These are phyloP conservation scores for Iguana delicatissima DNA, from an alignment of 2,797 vertebrate species.

Conservation along the genomic window DNA sequence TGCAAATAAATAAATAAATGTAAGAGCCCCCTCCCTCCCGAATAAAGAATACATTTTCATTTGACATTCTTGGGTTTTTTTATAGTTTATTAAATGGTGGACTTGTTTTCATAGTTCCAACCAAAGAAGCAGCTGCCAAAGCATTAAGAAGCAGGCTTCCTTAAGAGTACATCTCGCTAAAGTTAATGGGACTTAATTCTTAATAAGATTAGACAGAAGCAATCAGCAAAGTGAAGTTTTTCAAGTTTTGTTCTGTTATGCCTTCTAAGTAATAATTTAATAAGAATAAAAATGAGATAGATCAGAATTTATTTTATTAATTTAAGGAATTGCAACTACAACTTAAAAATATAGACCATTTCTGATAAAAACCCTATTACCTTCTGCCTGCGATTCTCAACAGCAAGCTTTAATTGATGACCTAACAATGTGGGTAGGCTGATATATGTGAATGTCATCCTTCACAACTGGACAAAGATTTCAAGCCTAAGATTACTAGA, in stretches of 20 bases:
- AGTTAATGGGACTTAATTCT: background rate
- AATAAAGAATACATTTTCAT: conserved; percentile 76
- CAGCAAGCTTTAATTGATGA: background rate
- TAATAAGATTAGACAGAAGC: background rate
- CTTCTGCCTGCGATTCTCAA: background rate
- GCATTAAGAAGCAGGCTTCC: background rate
- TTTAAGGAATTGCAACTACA: background rate
- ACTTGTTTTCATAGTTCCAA: conserved; percentile 53
- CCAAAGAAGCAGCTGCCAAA: conserved; percentile 28
- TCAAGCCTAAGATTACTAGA: no score
- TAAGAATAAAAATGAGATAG: background rate
- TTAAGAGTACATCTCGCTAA: background rate
- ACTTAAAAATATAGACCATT: background rate
- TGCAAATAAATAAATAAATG: conserved; percentile 58
- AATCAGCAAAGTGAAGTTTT: background rate
- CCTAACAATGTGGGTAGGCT: background rate
- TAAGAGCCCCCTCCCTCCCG: conserved; percentile 71
- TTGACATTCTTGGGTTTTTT: conserved; percentile 69
- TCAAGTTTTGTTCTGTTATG: background rate
- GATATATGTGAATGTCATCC: background rate
- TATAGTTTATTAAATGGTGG: conserved; percentile 71
- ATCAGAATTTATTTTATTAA: background rate
- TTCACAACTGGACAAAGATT: background rate
- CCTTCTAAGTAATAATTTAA: background rate
- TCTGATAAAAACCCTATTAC: background rate